Base-by-base conservation (phyloP, 1,140 invertebrate genomes). In the Drosophila subobscura region DNA sequence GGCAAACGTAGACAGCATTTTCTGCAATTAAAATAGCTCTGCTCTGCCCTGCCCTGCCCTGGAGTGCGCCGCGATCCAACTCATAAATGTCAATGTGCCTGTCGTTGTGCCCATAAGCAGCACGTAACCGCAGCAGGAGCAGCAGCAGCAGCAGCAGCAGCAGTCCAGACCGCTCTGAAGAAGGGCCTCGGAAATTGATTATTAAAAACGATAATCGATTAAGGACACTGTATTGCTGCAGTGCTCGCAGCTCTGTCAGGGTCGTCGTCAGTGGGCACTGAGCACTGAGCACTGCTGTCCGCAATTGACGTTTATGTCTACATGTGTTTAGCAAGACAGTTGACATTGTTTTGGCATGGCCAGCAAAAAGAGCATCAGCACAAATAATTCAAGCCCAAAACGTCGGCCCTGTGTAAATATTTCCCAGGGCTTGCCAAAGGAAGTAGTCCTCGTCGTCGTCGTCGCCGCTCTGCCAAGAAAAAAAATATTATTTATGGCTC, bases 171-270 rank as follows among this genome's bases (percentile, higher is more conserved):
- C 12, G 23, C 25, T 37, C 27, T 41, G 20, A 29, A 27, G 44
- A 61, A 77, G 50, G 50, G 66, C 58, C 45, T 66, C 63, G 64
- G 58, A 85, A 86, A 86, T 77, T 90, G 88, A 90, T 91, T 91
- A 90, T 91, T 89, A 91, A 90, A 91, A 90, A 89, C 90, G 89
- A 91, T 90, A 91, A 91, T 91, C 85, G 89, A 91, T 88, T 88
- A 83, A 76, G 66, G 78, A 77, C 73, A 49, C 57, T 64, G 72
- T 41, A 47, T 42, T 46, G 68, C 45, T 27, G 22, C 27, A 5
- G 2, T 23, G 10, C 55, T 20, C 16, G 16, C 16, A 20, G 16
- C 16, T 20, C 16, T 70, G 59, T 33, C 47, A 70, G 46, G 29
- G 60, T 56, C 37, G 45, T 68, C 16, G 16, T 20, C 16, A n/a